Conservation (phyloP, 2,113 vertebrate genomes). For the Hemichromis elongatus region DNA sequence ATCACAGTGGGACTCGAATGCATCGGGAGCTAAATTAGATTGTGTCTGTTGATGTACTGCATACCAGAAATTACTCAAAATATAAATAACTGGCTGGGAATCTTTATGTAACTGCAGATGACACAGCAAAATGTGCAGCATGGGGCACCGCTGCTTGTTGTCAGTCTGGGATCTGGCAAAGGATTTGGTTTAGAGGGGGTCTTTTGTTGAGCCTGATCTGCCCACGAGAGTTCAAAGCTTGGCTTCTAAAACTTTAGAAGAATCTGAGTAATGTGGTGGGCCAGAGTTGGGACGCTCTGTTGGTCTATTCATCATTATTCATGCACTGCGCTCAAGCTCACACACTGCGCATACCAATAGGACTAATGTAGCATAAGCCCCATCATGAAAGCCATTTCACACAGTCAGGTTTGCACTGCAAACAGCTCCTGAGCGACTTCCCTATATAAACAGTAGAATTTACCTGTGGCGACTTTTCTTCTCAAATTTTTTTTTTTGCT, state of each 20-base stretch:
- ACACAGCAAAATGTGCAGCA: slow-evolving; percentile 35
- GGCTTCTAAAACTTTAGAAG: slow-evolving; percentile 39
- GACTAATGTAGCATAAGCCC: slow-evolving; percentile 27
- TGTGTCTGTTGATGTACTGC: neutral
- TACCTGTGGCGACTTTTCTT: neutral
- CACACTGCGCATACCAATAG: slow-evolving; percentile 50
- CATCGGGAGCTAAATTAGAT: neutral
- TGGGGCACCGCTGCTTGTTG: slow-evolving; percentile 9
- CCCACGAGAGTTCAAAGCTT: slow-evolving; percentile 23
- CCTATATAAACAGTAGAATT: neutral
- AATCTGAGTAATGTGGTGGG: slow-evolving; percentile 39
- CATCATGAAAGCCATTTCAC: neutral
- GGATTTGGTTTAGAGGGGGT: slow-evolving; percentile 15
- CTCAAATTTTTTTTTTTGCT: neutral
- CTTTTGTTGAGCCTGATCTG: slow-evolving; percentile 51
- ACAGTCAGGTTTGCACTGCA: neutral
- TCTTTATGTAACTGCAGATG: slow-evolving; percentile 5
- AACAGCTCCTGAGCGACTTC: neutral
- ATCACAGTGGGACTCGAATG: neutral
- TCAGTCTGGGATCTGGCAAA: slow-evolving; percentile 25
- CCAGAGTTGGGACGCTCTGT: slow-evolving; percentile 14
- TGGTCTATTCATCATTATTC: slow-evolving; percentile 39
- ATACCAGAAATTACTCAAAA: neutral
- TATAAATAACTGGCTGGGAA: neutral
- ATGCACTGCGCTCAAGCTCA: neutral